These are phyloP conservation scores for Nicator chloris DNA, from an alignment of 2,113 vertebrate genomes.

Conservation along the genomic window DNA sequence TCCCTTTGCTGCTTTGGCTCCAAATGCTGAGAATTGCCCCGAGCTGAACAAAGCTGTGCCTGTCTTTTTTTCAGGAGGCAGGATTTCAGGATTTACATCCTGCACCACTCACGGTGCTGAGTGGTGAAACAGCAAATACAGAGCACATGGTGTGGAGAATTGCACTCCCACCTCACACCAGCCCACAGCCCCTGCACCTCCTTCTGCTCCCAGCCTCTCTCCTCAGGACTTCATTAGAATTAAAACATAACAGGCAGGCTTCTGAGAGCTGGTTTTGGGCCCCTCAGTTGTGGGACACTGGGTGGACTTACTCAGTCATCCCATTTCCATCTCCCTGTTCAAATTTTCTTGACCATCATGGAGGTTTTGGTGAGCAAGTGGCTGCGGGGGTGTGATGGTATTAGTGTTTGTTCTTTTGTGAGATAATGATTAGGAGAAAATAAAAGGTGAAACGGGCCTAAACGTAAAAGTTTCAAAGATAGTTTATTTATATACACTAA, in stretches of 20 bases:
- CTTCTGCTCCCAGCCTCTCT: neutral
- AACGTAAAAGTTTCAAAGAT: no score
- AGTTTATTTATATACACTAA: no score
- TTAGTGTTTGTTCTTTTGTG: no score
- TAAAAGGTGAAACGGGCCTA: no score
- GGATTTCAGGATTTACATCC: neutral
- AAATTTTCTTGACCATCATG: neutral
- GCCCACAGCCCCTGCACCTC: neutral
- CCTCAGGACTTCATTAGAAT: neutral
- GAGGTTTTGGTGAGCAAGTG: neutral
- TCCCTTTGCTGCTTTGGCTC: neutral
- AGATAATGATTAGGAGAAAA: no score
- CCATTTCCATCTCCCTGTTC: neutral
- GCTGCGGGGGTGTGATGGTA: neutral
- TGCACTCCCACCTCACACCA: neutral
- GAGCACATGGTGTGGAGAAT: neutral
- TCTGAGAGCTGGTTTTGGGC: neutral
- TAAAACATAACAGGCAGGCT: neutral
- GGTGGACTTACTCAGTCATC: neutral
- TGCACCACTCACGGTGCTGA: neutral
- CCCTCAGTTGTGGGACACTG: fast-evolving
- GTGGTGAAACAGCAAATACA: neutral
- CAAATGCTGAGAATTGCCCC: neutral
- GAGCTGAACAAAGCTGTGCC: neutral
- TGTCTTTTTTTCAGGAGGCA: neutral